Conservation (phyloP, 2,113 vertebrate species). For the Coryphaenoides rupestris region DNA sequence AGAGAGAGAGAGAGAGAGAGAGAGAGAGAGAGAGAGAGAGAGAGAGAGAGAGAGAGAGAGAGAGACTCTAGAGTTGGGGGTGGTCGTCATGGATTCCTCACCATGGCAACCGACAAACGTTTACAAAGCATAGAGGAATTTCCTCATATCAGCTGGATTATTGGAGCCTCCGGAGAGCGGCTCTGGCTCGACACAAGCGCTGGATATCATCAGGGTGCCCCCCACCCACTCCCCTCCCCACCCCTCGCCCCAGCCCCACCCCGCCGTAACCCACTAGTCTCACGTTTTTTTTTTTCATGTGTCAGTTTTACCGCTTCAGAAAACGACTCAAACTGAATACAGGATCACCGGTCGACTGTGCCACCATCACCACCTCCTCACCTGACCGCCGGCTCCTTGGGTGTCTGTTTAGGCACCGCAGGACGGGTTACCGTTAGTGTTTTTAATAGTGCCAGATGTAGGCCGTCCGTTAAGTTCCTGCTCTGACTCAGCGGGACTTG, state of each 20-base stretch:
- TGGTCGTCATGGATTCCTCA: slow-evolving; percentile 76
- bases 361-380: too few relatives aligned
- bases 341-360: too few relatives aligned
- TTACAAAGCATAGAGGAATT: slow-evolving; percentile 84
- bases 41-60: background rate
- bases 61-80: slow-evolving; percentile 58
- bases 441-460: slow-evolving; percentile 45
- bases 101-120: slow-evolving; percentile 80
- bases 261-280: slow-evolving; percentile 22
- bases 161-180: slow-evolving; percentile 70
- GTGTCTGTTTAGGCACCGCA: background rate
- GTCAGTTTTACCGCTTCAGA: slow-evolving; percentile 37
- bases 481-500: slow-evolving; percentile 44
- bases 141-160: slow-evolving; percentile 85
- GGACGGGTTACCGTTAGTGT: slow-evolving; percentile 32
- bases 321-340: too few relatives aligned
- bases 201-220: slow-evolving; percentile 66
- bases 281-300: slow-evolving; percentile 28
- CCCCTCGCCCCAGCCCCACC: slow-evolving; percentile 40
- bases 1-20: slow-evolving; percentile 65
- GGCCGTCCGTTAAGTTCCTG: slow-evolving; percentile 21
- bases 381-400: too few relatives aligned
- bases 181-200: slow-evolving; percentile 63
- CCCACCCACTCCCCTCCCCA: slow-evolving; percentile 47
- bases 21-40: slow-evolving; percentile 67